Evolutionary conservation across 2,888 invertebrate genomes (phyloP).

Genomic region (Hylaea fasciaria): DNA sequence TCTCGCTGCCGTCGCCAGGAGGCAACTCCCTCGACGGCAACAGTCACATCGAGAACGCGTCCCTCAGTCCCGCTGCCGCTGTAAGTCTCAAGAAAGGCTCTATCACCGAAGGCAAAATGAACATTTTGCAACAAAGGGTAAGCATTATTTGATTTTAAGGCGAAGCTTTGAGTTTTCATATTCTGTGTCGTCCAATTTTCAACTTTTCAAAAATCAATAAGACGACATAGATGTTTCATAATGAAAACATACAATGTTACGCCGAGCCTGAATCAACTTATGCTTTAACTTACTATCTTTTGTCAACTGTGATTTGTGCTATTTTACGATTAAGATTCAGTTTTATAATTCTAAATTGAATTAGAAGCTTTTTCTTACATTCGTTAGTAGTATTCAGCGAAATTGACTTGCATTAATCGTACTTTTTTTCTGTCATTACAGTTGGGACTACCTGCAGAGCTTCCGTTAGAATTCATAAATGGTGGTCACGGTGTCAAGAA

Average conservation of each 20-base stretch:
- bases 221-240: constrained; percentile 66
- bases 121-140: constrained; percentile 94
- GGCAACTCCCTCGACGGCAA: constrained; percentile 89
- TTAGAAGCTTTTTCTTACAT: constrained; percentile 40
- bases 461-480: constrained; percentile 97
- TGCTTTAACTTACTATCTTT: constrained; percentile 77
- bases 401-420: constrained; percentile 28
- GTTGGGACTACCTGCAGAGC: constrained; percentile 94
- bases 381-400: constrained; percentile 19
- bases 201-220: constrained; percentile 40
- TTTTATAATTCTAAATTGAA: constrained; percentile 47
- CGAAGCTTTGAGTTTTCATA: constrained; percentile 79
- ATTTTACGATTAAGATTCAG: constrained; percentile 58
- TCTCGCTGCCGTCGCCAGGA: constrained; percentile 92
- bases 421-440: constrained; percentile 71
- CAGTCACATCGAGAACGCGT: constrained; percentile 84
- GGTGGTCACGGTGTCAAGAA: constrained; percentile 99
- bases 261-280: constrained; percentile 84
- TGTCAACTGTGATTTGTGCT: constrained; percentile 45
- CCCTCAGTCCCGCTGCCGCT: constrained; percentile 88
- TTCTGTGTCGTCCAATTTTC: constrained; percentile 62
- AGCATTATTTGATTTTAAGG: constrained; percentile 87
- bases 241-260: constrained; percentile 66
- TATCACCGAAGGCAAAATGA: constrained; percentile 86
- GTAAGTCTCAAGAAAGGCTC: constrained; percentile 88